Conservation (phyloP, 2,113 vertebrate genomes). For the Indicator maculatus region DNA sequence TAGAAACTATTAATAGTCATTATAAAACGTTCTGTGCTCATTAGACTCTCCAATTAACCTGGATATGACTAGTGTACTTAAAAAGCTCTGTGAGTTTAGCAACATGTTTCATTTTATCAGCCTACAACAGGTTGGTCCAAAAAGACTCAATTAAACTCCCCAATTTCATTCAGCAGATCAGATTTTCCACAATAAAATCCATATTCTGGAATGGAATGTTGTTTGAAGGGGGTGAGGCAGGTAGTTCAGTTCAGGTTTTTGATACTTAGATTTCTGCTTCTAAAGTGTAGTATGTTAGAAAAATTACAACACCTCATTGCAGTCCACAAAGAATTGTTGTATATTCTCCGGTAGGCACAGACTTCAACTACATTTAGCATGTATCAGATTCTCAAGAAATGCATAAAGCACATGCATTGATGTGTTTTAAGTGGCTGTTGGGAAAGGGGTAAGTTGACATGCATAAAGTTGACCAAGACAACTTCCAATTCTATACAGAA, state of each 20-base stretch:
- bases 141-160: background rate
- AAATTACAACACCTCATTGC: background rate
- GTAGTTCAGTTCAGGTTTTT: background rate
- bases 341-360: background rate
- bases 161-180: background rate
- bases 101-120: background rate
- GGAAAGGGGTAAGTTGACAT: background rate
- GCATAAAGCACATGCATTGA: background rate
- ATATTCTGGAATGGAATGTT: background rate
- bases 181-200: background rate
- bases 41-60: background rate
- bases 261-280: background rate
- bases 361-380: fast-evolving
- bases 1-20: background rate
- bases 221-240: too few species aligned
- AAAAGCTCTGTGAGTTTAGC: background rate
- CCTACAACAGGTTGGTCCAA: background rate
- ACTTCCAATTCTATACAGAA: background rate
- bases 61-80: background rate
- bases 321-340: background rate
- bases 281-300: background rate
- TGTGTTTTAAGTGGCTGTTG: background rate
- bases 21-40: background rate
- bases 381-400: background rate
- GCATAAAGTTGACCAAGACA: background rate